Evolutionary conservation across 2,888 invertebrate genomes (phyloP).

Genomic region (Amphimallon solstitiale): DNA sequence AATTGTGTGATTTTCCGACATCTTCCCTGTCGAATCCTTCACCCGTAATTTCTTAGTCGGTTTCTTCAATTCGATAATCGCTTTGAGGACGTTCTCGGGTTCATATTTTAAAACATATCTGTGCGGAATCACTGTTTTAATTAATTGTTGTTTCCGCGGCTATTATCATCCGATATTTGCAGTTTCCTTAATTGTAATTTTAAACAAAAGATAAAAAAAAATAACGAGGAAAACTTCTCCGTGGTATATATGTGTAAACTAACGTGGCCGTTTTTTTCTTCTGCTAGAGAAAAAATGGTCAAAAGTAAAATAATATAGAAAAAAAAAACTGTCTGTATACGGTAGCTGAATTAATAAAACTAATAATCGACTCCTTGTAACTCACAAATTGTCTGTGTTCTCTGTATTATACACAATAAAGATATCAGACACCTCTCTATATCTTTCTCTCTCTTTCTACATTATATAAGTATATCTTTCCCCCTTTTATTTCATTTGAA

Average conservation of each 20-base stretch:
- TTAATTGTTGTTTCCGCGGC: no score
- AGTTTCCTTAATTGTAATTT: no score
- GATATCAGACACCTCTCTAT: conserved; percentile 4
- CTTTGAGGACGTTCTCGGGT: background rate
- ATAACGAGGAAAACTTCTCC: no score
- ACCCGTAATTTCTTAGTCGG: background rate
- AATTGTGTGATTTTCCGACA: background rate
- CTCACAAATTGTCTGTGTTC: background rate
- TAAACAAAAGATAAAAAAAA: no score
- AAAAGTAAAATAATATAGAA: conserved; percentile 3
- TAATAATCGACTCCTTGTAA: background rate
- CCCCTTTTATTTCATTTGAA: no score
- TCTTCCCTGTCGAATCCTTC: background rate
- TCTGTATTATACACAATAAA: conserved; percentile 26
- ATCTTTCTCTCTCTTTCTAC: no score
- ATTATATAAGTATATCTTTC: no score
- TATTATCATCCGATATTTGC: no score
- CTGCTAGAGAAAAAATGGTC: background rate
- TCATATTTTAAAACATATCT: background rate
- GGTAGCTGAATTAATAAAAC: conserved; percentile 18
- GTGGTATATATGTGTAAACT: no score
- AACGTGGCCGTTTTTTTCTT: no score
- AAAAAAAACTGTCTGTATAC: conserved; percentile 23
- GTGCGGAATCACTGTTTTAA: no score
- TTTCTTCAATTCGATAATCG: background rate